Evolutionary conservation across 53 echinoderm and acorn worm genomes (phyloP).

Genomic region (Temnopleurus reevesii): DNA sequence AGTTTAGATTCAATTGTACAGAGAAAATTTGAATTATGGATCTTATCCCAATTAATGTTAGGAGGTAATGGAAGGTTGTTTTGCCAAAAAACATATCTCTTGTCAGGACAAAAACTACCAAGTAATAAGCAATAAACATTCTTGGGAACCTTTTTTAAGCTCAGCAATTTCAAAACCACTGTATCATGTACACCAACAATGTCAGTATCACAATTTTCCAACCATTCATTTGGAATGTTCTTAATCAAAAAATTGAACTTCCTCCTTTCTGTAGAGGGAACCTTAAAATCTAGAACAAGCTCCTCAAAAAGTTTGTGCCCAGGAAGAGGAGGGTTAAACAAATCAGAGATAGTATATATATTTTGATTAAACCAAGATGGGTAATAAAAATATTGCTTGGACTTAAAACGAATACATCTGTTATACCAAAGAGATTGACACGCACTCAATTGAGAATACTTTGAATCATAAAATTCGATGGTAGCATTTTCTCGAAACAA

Average conservation of each 20-base stretch:
- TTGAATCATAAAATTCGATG: slow-evolving; percentile 4
- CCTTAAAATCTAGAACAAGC: too few relatives aligned
- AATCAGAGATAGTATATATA: too few relatives aligned
- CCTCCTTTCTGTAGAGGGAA: too few relatives aligned
- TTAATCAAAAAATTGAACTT: not conserved
- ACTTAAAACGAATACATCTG: too few relatives aligned
- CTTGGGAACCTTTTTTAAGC: not conserved
- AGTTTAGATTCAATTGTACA: not conserved
- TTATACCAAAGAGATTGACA: slow-evolving; percentile 6
- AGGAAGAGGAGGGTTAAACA: too few relatives aligned
- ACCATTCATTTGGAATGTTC: not conserved
- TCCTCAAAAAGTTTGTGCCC: too few relatives aligned
- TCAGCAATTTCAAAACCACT: not conserved
- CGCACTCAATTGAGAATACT: slow-evolving; percentile 15
- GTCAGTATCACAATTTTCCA: not conserved
- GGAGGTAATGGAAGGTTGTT: not conserved
- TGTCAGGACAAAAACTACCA: not conserved
- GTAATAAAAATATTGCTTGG: too few relatives aligned
- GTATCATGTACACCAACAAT: slow-evolving; percentile 9
- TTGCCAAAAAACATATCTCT: not conserved
- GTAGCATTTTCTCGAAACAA: slow-evolving; percentile 41
- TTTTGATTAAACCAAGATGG: too few relatives aligned
- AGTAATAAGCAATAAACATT: not conserved
- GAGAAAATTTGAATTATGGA: not conserved
- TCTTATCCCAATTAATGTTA: not conserved